Base-by-base conservation (phyloP, 2,797 vertebrate genomes). In the Lemur catta region DNA sequence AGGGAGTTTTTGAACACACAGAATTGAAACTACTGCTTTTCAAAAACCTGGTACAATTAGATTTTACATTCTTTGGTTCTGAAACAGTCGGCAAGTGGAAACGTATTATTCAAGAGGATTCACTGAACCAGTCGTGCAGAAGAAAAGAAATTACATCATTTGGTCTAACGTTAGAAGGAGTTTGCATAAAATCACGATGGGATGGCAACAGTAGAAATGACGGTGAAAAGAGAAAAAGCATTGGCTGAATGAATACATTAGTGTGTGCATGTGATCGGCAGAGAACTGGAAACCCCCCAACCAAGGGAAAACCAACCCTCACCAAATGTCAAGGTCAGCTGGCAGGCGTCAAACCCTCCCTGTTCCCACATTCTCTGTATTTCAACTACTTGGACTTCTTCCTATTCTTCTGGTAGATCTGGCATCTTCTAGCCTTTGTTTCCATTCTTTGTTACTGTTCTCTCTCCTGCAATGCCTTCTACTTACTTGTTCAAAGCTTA, bases 241-340 rank as follows among this genome's bases (percentile, higher is more conserved):
- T 2, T 28, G 55, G 57, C 10, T 38, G 22, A n/a, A 30, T 15
- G 18, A 72, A 43, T 3, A 28, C 8, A 1, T 4, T 33, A 6
- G n/a, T 7, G 1, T 2, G 13, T 1, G 26, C 20, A 2, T 0
- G 2, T 55, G 41, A 22, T 6, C 8, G 8, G 55, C 63, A 52
- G 20, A 52, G 7, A 46, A 6, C 76, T 8, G 22, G 89, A 38
- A 30, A 50, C 6, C 35, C 59, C 11, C 43, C 3, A 1, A 1
- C 4, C n/a, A 18, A 4, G 76, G 46, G 2, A 50, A 71, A 80
- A 1, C 33, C 33, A 17, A 4, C 43, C 86, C 24, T 41, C 24
- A 20, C 61, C 35, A 12, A 6, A 26, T 0, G 38, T 33, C 38
- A 9, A 0, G 0, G 38, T 17, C 35, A 15, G 48, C 4, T 3